Conservation (phyloP, 2,113 vertebrate species). For the Andinoacara biseriatus region DNA sequence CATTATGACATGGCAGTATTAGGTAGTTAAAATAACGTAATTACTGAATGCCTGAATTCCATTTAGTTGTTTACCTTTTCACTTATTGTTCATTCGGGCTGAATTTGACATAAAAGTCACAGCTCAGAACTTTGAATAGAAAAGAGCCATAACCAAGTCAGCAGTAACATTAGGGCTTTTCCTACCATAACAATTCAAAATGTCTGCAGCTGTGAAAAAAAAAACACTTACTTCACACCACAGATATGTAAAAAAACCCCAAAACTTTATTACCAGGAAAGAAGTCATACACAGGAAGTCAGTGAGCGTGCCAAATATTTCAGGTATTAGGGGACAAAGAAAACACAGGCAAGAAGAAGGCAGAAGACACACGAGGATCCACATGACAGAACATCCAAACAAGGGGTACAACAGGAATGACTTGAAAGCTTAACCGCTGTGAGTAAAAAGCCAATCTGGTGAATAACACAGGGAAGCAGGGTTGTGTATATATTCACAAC, state of each 20-base stretch:
- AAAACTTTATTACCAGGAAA: not conserved
- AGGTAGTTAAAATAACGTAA: not conserved
- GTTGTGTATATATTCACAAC: not conserved
- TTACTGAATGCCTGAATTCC: not conserved
- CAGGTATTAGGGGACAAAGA: not conserved
- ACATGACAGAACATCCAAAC: slow-evolving; percentile 1
- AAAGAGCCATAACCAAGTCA: not conserved
- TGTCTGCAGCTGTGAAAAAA: not conserved
- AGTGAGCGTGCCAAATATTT: not conserved
- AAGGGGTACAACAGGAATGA: not conserved
- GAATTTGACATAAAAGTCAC: not conserved
- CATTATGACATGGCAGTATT: not conserved
- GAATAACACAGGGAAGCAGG: not conserved
- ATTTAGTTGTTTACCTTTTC: slow-evolving; percentile 6
- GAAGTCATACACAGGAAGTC: not conserved
- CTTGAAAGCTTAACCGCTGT: slow-evolving; percentile 1
- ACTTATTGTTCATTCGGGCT: not conserved
- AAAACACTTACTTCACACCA: not conserved
- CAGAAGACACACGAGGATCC: not conserved
- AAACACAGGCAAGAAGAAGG: not conserved
- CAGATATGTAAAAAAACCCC: not conserved
- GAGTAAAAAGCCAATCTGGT: slow-evolving; percentile 1
- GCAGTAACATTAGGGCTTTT: not conserved
- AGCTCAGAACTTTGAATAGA: not conserved
- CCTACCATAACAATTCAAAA: not conserved